A percentile compares a stretch with the other conserved stretches of the same genome.
phyloP scores from a whole-genome alignment of 2,113 vertebrate genomes.

The Mastomys natalensis region DNA sequence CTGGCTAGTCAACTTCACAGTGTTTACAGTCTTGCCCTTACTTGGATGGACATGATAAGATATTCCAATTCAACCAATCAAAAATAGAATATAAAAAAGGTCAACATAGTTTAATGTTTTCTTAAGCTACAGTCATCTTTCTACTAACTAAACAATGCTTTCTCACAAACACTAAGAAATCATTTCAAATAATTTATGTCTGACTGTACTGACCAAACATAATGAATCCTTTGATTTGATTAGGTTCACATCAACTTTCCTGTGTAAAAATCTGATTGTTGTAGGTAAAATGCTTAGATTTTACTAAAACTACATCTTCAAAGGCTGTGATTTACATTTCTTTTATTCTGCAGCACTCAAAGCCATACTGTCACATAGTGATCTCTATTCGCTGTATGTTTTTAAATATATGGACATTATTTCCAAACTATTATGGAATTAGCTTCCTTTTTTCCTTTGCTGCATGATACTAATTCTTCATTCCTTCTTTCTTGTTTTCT shows the following conservation, averaged over 20 bases:
- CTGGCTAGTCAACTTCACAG: constrained; percentile 69
- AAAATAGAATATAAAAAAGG: constrained; percentile 64
- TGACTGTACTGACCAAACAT: background rate
- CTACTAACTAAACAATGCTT: constrained; percentile 34
- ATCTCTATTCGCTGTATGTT: background rate
- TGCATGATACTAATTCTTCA: background rate
- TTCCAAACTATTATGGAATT: background rate
- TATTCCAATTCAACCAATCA: constrained; percentile 56
- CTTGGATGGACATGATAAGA: constrained; percentile 64
- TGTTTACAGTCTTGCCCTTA: constrained; percentile 68
- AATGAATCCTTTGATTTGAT: constrained; percentile 43
- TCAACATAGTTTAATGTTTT: constrained; percentile 68
- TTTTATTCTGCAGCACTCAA: background rate
- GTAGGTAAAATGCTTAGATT: background rate
- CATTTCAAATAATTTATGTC: constrained; percentile 18
- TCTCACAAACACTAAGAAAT: constrained; percentile 50
- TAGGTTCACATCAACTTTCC: background rate
- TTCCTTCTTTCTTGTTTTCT: background rate
- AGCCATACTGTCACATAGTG: background rate
- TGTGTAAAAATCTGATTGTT: constrained; percentile 34
- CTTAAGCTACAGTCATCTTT: constrained; percentile 44
- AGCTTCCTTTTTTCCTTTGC: background rate
- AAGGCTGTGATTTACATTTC: background rate
- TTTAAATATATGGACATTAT: background rate
- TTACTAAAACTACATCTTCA: background rate